Conservation (phyloP, 2,888 invertebrate species). For the Parnassius glacialis region DNA sequence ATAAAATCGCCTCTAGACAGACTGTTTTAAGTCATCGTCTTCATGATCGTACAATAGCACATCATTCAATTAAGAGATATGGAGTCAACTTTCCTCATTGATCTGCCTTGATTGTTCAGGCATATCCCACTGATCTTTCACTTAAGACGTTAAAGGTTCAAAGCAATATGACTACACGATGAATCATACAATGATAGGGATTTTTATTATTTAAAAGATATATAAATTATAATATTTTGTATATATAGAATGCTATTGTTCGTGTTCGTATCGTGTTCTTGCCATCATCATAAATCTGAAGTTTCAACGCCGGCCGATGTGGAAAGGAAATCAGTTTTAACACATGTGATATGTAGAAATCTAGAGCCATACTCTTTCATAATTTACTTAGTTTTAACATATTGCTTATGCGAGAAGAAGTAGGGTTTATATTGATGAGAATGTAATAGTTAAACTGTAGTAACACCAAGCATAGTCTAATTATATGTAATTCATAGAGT, state of each 20-base stretch:
- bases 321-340: slow-evolving; percentile 31
- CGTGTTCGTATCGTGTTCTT: slow-evolving; percentile 23
- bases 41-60: slow-evolving; percentile 34
- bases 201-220: slow-evolving; percentile 13
- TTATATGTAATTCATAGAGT: slow-evolving; percentile 69
- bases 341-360: slow-evolving; percentile 52
- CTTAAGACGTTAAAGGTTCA: background rate
- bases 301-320: slow-evolving; percentile 29
- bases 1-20: slow-evolving; percentile 52
- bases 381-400: slow-evolving; percentile 46
- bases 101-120: slow-evolving; percentile 13
- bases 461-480: slow-evolving; percentile 79
- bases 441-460: slow-evolving; percentile 66
- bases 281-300: slow-evolving; percentile 26
- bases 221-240: slow-evolving; percentile 27
- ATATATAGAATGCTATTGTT: slow-evolving; percentile 27
- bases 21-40: slow-evolving; percentile 37
- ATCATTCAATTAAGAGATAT: slow-evolving; percentile 29
- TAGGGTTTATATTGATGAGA: slow-evolving; percentile 44
- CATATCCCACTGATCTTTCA: slow-evolving; percentile 3
- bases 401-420: slow-evolving; percentile 56
- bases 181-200: background rate
- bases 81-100: slow-evolving; percentile 36
- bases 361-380: slow-evolving; percentile 51
- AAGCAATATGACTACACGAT: background rate